Percentiles rank a stretch among this genome's conserved stretches.
These are phyloP conservation scores for Alethe castanea DNA, from an alignment of 2,113 vertebrate genomes.

Conservation along the genomic window DNA sequence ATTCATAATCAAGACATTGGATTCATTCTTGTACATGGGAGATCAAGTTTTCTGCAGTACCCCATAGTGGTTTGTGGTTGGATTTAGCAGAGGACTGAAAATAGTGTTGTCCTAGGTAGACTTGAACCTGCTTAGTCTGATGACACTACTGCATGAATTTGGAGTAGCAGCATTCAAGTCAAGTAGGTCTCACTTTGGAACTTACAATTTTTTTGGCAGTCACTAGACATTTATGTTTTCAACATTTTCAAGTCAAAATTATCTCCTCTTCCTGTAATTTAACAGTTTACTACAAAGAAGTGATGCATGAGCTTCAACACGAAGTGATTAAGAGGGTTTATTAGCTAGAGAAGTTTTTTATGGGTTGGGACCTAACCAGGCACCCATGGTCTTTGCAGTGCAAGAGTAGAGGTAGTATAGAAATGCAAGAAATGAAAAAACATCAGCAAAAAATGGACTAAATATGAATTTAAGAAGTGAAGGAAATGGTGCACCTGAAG, in stretches of 20 bases:
- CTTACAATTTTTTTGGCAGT: background rate
- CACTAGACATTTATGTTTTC: background rate
- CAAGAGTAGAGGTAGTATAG: background rate
- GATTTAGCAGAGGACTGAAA: background rate
- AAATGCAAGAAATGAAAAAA: background rate
- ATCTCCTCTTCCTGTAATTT: background rate
- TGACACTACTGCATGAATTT: background rate
- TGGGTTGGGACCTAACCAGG: background rate
- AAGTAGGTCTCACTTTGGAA: background rate
- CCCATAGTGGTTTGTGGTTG: accelerated
- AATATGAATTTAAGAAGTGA: background rate
- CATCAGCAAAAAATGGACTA: background rate
- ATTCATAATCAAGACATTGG: background rate
- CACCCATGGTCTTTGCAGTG: background rate
- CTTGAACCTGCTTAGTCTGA: background rate
- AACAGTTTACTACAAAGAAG: background rate
- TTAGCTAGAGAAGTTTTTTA: background rate
- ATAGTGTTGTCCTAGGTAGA: background rate
- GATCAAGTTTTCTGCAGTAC: background rate
- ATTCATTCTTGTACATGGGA: background rate
- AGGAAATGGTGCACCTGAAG: background rate
- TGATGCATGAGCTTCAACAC: background rate
- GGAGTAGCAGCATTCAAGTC: background rate
- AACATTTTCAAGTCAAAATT: background rate
- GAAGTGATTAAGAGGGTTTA: background rate